Evolutionary conservation across 2,797 vertebrate species (phyloP), one percentile per base, ranked within the genome.

Genomic region (Pipistrellus nathusii): DNA sequence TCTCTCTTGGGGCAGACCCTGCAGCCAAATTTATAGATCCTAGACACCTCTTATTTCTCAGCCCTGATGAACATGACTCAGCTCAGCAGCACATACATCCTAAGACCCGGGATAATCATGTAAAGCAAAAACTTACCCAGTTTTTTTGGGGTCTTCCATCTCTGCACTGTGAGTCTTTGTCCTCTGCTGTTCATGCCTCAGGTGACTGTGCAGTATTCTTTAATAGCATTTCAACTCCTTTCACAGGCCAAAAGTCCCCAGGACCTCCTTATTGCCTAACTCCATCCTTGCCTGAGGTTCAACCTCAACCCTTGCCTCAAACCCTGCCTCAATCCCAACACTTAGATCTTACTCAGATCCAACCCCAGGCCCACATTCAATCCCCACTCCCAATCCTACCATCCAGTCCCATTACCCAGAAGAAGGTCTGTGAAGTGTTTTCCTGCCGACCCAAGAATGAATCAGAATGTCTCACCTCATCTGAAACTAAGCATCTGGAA

Each of bases 131-230:
- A 8, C 5, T 1, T 11, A 20, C 9, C 8, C 84, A 93, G 66
- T 23, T 90, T 44, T 93, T 81, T 32, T 91, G 94, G 57, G 94
- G 92, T 46, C 88, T 88, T 30, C 81, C 87, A 5, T 75, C 72
- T 35, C 59, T 89, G 5, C 76, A 95, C 25, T 91, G 72, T 0
- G 88, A 95, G 41, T 95, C 81, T 10, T 32, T 95, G 51, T 1
- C 59, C 1, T 12, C 69, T 25, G 7, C 64, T 20, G 6, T 55
- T 8, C 6, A 25, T 8, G 8, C 1, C 3, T 55, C 46, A 2
- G 30, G 80, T 62, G 62, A 80, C 41, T 77, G 1, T 14, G 76
- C 53, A 23, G 2, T 20, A 15, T 73, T 44, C 38, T 84, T 85
- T 78, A 88, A 71, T 15, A 76, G 13, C 23, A 32, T 46, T 1